Conservation (phyloP, 2,113 vertebrate genomes). For the Spheniscus mendiculus region DNA sequence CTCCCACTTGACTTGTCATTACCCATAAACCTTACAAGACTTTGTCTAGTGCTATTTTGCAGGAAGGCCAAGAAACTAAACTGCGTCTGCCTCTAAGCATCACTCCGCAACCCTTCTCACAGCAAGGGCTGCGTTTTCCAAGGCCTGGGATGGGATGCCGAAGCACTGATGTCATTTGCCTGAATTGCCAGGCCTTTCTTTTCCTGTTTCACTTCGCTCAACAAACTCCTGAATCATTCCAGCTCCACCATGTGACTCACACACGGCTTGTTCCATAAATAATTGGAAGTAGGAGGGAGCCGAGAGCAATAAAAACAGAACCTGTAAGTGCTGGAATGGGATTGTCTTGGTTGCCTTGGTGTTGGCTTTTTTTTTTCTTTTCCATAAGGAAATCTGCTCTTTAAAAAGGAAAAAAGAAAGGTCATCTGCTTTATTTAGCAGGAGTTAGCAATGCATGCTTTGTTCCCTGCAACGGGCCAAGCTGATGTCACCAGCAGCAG, state of each 20-base stretch:
- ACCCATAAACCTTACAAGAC: background rate
- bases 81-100: background rate
- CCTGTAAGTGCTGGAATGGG: slow-evolving; percentile 11
- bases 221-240: slow-evolving; percentile 45
- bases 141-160: background rate
- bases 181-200: slow-evolving; percentile 28
- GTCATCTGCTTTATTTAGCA: slow-evolving; percentile 31
- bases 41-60: background rate
- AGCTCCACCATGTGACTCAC: slow-evolving; percentile 11
- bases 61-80: background rate
- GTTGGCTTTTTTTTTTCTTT: background rate
- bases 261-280: slow-evolving; percentile 43
- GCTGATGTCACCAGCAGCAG: slow-evolving; percentile 2
- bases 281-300: slow-evolving; percentile 39
- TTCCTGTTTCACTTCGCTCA: slow-evolving; percentile 24
- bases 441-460: background rate
- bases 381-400: slow-evolving; percentile 7
- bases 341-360: background rate
- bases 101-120: background rate
- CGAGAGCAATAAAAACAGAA: slow-evolving; percentile 30
- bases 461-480: background rate
- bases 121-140: background rate
- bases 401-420: background rate
- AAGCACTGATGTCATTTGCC: slow-evolving; percentile 48
- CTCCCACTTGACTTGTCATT: background rate